Conservation (phyloP, 2,888 invertebrate species). For the Drosophila pseudotalamancana region DNA sequence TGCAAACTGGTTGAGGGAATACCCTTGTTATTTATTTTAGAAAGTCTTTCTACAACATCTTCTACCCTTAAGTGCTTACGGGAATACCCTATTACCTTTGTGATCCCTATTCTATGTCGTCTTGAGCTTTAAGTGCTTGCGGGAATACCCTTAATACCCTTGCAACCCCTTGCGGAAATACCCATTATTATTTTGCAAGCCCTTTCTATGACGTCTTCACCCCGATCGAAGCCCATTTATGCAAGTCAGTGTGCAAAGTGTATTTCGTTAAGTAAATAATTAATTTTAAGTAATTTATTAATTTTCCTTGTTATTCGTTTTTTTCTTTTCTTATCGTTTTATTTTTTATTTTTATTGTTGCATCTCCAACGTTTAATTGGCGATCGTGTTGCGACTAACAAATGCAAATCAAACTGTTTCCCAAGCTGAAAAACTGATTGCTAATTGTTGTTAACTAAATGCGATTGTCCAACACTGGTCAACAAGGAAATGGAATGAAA, state of each 20-base stretch:
- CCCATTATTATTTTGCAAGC: neutral
- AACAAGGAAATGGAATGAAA: slow-evolving; percentile 11
- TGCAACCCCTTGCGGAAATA: no score
- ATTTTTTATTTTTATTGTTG: slow-evolving; percentile 16
- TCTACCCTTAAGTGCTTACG: no score
- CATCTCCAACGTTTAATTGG: slow-evolving; percentile 48
- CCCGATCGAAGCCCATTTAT: slow-evolving; percentile 7
- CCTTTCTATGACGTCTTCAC: neutral
- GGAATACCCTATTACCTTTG: no score
- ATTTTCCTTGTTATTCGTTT: neutral
- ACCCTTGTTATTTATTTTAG: no score
- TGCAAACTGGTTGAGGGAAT: no score
- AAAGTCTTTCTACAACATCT: no score
- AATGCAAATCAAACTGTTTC: slow-evolving; percentile 56
- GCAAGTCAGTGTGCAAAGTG: slow-evolving; percentile 25
- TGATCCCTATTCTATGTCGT: no score
- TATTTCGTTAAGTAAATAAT: slow-evolving; percentile 33
- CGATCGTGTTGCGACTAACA: slow-evolving; percentile 52
- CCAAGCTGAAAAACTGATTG: slow-evolving; percentile 11
- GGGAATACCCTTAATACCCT: slow-evolving; percentile 6
- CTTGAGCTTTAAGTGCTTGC: neutral
- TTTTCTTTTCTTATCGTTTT: neutral
- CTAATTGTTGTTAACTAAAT: slow-evolving; percentile 51
- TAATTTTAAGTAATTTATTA: slow-evolving; percentile 5
- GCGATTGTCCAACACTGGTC: slow-evolving; percentile 33